Base-by-base conservation (phyloP, 2,888 invertebrate genomes). In the Temnothorax ravouxi region DNA sequence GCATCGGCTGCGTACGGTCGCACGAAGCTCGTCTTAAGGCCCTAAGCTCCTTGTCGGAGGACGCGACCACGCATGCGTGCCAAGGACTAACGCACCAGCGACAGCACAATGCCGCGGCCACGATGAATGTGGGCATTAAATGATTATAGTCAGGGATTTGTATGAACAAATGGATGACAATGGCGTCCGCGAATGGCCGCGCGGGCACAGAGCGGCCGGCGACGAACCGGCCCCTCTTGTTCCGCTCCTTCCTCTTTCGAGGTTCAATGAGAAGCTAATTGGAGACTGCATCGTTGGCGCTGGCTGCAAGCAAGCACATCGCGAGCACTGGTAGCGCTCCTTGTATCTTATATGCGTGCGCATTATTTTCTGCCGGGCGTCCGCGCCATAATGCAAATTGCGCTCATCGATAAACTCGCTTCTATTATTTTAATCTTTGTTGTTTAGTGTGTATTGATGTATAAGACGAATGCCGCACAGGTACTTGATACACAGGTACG, bases 91-190 rank as follows among this genome's bases (percentile, higher is more conserved):
- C 90, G 90, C 86, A 86, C 86, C 85, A 83, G 86, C 87, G 85
- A 83, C 88, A 84, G 89, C 84, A 92, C 91, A 92, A 92, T 92
- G 87, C 85, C 84, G 86, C 85, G 86, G 77, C 90, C 76, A 84
- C 89, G 89, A 90, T 93, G 91, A 93, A 93, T 93, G 91, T 91
- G 89, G 90, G 93, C 92, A 93, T 93, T 93, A 93, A 93, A 91
- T 91, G 93, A 93, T 93, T 93, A 93, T 92, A 91, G 90, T 90
- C 90, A 88, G 88, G 91, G 92, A 91, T 92, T 92, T 91, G 92
- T 92, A 93, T 91, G 91, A 92, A 93, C 92, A 93, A 93, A 93
- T 90, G 90, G 92, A 91, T 91, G 91, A 93, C 93, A 93, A 93
- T 93, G 90, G 89, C 85, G 88, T 84, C 47, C 89, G 88, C 86